A percentile compares a stretch with the other conserved stretches of the same genome.
phyloP scores from a whole-genome alignment of 2,113 vertebrate species.

The Xenopus borealis region DNA sequence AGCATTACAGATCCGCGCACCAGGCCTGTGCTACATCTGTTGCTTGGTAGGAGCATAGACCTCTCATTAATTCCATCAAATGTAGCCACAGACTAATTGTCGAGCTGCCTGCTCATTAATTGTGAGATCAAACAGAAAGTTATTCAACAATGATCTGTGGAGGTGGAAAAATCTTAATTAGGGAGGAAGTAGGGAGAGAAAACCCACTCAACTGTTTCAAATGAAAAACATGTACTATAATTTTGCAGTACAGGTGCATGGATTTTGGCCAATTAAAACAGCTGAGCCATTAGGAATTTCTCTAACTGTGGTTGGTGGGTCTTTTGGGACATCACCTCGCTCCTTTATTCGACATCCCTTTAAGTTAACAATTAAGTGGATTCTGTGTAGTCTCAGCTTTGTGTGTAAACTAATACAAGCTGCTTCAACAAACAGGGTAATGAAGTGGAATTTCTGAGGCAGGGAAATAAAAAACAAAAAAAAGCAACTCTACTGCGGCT shows the following conservation, averaged over 20 bases:
- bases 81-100: slow-evolving; percentile 42
- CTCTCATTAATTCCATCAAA: slow-evolving; percentile 46
- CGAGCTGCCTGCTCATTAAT: slow-evolving; percentile 44
- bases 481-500: neutral
- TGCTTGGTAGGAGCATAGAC: slow-evolving; percentile 29
- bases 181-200: slow-evolving; percentile 35
- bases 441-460: neutral
- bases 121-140: slow-evolving; percentile 42
- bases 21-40: slow-evolving; percentile 26
- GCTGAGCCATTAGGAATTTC: neutral
- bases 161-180: slow-evolving; percentile 47
- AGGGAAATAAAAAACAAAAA: neutral
- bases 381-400: slow-evolving; percentile 1
- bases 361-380: neutral
- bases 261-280: slow-evolving; percentile 20
- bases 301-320: neutral
- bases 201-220: slow-evolving; percentile 41
- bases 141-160: slow-evolving; percentile 37
- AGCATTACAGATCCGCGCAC: slow-evolving; percentile 16
- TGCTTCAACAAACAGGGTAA: neutral
- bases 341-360: neutral
- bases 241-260: slow-evolving; percentile 28
- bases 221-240: slow-evolving; percentile 19
- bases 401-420: neutral
- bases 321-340: slow-evolving; percentile 4